Evolutionary conservation across 2,113 vertebrate species (phyloP).

Genomic region (Dasypus novemcinctus): DNA sequence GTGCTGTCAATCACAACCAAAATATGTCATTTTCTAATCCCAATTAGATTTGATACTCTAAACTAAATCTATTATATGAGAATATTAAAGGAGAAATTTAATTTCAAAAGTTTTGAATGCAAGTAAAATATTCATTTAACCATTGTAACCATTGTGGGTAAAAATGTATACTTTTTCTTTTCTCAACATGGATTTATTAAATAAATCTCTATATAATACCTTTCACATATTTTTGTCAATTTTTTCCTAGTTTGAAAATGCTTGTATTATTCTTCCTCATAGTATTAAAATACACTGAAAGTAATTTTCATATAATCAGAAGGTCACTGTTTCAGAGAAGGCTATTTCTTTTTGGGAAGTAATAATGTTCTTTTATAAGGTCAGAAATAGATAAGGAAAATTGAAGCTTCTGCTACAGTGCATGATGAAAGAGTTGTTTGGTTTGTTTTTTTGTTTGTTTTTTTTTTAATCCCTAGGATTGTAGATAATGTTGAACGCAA

Average conservation of each 20-base stretch:
- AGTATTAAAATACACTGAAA: background rate
- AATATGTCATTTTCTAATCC: background rate
- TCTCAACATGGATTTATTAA: background rate
- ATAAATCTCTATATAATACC: background rate
- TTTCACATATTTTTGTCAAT: constrained; percentile 5
- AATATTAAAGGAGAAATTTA: background rate
- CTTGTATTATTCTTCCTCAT: background rate
- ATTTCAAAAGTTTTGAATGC: background rate
- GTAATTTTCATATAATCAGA: background rate
- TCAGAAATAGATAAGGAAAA: background rate
- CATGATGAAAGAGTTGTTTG: background rate
- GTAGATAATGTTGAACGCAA: background rate
- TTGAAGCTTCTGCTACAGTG: background rate
- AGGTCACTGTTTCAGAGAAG: background rate
- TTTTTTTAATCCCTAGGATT: background rate
- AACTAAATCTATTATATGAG: background rate
- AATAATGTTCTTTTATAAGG: background rate
- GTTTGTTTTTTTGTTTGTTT: too few relatives aligned
- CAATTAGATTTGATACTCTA: background rate
- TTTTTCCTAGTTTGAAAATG: constrained; percentile 24
- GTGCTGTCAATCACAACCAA: background rate
- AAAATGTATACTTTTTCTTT: background rate
- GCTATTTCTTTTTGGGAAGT: background rate
- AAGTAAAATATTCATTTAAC: background rate
- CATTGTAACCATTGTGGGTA: background rate